Conservation (phyloP, 2,797 vertebrate species). For the Cetoscarus ocellatus region DNA sequence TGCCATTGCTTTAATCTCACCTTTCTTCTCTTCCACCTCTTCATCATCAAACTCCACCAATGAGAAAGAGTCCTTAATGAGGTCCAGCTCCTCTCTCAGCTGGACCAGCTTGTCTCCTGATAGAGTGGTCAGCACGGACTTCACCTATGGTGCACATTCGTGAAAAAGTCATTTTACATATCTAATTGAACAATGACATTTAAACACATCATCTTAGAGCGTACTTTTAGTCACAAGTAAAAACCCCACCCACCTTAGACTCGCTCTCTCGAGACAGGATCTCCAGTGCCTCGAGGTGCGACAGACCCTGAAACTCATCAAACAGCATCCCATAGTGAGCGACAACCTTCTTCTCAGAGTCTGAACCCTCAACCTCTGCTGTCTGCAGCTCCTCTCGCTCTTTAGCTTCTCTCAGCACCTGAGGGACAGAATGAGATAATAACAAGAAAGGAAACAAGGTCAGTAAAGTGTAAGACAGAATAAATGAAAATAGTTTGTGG, state of each 20-base stretch:
- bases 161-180: neutral
- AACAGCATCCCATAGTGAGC: constrained; percentile 98
- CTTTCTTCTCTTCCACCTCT: constrained; percentile 90
- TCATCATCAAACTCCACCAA: constrained; percentile 95
- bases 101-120: constrained; percentile 88
- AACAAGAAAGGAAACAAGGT: neutral
- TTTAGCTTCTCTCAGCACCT: constrained; percentile 97
- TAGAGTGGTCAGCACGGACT: constrained; percentile 88
- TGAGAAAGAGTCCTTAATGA: constrained; percentile 91
- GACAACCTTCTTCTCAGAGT: constrained; percentile 84
- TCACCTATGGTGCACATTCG: constrained; percentile 84
- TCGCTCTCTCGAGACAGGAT: constrained; percentile 96
- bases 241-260: constrained; percentile 86
- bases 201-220: neutral
- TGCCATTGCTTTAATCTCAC: constrained; percentile 62
- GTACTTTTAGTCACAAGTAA: neutral
- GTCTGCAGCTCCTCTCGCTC: constrained; percentile 92
- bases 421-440: neutral
- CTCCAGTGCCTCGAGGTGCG: constrained; percentile 97
- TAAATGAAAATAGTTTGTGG: too few species aligned
- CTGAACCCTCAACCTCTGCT: constrained; percentile 73
- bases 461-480: neutral
- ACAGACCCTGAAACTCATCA: constrained; percentile 97
- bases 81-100: constrained; percentile 87
- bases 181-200: neutral